These are phyloP conservation scores for Keiferia lycopersicella DNA, from an alignment of 2,888 invertebrate species.

Conservation along the genomic window DNA sequence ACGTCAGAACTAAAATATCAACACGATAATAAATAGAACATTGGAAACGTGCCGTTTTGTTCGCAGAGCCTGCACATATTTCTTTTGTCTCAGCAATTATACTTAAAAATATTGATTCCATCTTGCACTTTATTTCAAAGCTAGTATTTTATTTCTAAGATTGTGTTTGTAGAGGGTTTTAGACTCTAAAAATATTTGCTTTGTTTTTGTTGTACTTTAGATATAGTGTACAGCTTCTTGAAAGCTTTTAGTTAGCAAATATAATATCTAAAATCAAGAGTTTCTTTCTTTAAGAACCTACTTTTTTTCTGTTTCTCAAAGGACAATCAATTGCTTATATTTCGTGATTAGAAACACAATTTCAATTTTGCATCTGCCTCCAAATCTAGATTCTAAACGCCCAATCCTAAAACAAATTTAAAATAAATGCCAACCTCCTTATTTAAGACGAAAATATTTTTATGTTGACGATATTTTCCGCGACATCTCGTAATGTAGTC, in stretches of 20 bases:
- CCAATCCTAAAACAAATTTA: not conserved
- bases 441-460: not conserved
- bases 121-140: conserved; percentile 61
- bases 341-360: too few species aligned
- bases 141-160: conserved; percentile 20
- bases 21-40: conserved; percentile 35
- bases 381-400: not conserved
- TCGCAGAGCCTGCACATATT: conserved; percentile 65
- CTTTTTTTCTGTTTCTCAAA: too few species aligned
- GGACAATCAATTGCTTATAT: too few species aligned
- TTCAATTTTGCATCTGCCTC: too few species aligned
- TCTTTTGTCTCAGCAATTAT: conserved; percentile 77
- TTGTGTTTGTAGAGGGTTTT: conserved; percentile 26
- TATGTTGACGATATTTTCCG: conserved; percentile 42
- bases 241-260: not conserved
- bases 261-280: not conserved
- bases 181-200: conserved; percentile 1
- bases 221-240: not conserved
- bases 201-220: not conserved
- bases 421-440: not conserved
- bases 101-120: conserved; percentile 76
- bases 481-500: conserved; percentile 62
- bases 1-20: not conserved
- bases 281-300: not conserved
- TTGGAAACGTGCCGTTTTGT: conserved; percentile 56